phyloP scores from a whole-genome alignment of 2,888 invertebrate genomes.

The Sialis lutaria region DNA sequence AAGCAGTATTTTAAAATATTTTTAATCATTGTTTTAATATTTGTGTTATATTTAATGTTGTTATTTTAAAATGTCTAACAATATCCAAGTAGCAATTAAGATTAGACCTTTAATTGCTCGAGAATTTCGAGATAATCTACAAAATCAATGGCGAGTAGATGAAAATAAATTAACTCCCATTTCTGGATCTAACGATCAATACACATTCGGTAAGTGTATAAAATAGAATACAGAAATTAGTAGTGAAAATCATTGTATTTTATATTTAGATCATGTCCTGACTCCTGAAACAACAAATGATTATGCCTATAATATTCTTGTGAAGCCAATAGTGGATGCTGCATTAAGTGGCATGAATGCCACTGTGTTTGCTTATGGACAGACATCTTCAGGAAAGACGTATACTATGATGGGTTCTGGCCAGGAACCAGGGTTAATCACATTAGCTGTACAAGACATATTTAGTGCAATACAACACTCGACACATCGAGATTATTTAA shows the following conservation, averaged over 20 bases:
- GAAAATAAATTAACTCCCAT: conserved; percentile 38
- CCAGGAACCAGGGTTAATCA: conserved; percentile 55
- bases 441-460: conserved; percentile 48
- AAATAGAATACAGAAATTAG: conserved; percentile 1
- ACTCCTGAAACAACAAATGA: conserved; percentile 35
- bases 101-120: conserved; percentile 47
- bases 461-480: conserved; percentile 45
- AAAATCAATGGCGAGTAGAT: conserved; percentile 40
- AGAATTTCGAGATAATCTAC: conserved; percentile 38
- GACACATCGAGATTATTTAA: conserved; percentile 51
- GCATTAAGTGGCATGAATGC: conserved; percentile 64
- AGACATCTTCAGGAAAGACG: conserved; percentile 81
- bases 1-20: too few relatives aligned
- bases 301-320: conserved; percentile 47
- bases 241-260: conserved; percentile 2
- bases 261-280: conserved; percentile 50
- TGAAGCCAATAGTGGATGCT: conserved; percentile 52
- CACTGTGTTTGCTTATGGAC: conserved; percentile 83
- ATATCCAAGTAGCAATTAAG: conserved; percentile 61
- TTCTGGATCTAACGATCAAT: conserved; percentile 29
- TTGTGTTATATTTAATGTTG: too few relatives aligned
- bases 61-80: conserved; percentile 19
- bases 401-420: conserved; percentile 65
- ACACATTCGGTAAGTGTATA: conserved; percentile 25
- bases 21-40: too few relatives aligned